phyloP scores from a whole-genome alignment of 2,797 vertebrate genomes.

The Eospalax fontanierii region DNA sequence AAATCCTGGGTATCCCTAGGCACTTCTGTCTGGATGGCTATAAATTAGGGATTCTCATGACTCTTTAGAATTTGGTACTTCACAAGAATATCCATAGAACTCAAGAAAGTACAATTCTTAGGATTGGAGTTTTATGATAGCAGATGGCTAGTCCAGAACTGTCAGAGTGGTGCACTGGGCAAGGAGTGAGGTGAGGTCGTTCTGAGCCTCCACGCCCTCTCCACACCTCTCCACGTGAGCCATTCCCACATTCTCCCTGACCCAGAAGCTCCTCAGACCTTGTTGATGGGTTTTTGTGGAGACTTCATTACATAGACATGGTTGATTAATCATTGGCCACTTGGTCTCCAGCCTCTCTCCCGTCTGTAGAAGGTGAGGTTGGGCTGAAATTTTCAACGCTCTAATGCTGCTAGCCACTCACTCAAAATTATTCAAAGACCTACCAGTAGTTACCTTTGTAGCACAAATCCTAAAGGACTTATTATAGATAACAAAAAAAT shows the following conservation, averaged over 20 bases:
- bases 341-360: not conserved
- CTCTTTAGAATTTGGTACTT: not conserved
- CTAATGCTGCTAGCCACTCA: not conserved
- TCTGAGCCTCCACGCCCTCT: not conserved
- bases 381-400: not conserved
- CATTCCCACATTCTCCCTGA: not conserved
- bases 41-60: not conserved
- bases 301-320: not conserved
- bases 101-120: not conserved
- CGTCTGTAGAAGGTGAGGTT: not conserved
- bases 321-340: not conserved
- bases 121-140: not conserved
- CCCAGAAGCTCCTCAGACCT: not conserved
- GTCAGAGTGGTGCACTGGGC: not conserved
- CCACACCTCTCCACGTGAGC: accelerated
- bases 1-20: not conserved
- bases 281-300: not conserved
- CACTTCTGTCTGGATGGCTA: not conserved
- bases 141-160: not conserved
- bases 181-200: too few relatives aligned
- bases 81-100: not conserved
- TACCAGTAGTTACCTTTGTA: not conserved
- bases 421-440: not conserved
- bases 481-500: not conserved
- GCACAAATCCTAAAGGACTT: not conserved